Evolutionary conservation across 2,797 vertebrate genomes (phyloP), one percentile per base, ranked within the genome.

Genomic region (Hippopotamyrus pictus): DNA sequence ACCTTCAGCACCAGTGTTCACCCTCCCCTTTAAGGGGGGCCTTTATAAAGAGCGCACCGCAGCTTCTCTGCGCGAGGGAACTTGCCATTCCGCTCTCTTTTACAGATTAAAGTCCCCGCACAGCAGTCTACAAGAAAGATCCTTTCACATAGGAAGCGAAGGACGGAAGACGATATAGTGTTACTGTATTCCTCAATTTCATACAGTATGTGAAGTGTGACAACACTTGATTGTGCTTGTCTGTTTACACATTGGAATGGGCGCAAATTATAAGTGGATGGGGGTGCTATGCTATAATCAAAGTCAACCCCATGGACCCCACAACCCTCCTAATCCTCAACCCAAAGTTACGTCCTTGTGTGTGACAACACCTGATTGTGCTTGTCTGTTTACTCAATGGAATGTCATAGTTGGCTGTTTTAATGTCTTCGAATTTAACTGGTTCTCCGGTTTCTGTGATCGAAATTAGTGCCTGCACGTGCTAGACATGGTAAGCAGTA

Each of bases 1-100:
- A 94, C 94, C 94, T 95, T 94, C 93, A 94, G 90, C 88, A 92
- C 86, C 88, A 89, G 91, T 89, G 65, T 62, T 92, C 87, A n/a
- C 25, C 90, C 90, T 90, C 41, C 82, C 82, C 90, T 53, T 89
- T 90, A 91, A 90, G 90, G 88, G 90, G 90, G 12, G 19, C 6
- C 7, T 91, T 90, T 87, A 92, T 84, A 51, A 12, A 41, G 44
- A 19, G 17, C 37, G 14, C 57, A n/a, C 54, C 33, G 12, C 12
- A 25, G 17, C 17, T 57, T 57, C 53, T 57, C 5, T 57, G 53
- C 17, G 53, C 53, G 53, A 19, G 19, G 53, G 53, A 57, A 14
- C n/a, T 48, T 84, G 7, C 41, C n/a, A 17, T 48, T 44, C 19
- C 17, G 48, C 25, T 89, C n/a, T 46, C 50, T 84, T 62, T 12